Base-by-base conservation (phyloP, 1,140 invertebrate genomes). In the Propsilocerus akamusi region DNA sequence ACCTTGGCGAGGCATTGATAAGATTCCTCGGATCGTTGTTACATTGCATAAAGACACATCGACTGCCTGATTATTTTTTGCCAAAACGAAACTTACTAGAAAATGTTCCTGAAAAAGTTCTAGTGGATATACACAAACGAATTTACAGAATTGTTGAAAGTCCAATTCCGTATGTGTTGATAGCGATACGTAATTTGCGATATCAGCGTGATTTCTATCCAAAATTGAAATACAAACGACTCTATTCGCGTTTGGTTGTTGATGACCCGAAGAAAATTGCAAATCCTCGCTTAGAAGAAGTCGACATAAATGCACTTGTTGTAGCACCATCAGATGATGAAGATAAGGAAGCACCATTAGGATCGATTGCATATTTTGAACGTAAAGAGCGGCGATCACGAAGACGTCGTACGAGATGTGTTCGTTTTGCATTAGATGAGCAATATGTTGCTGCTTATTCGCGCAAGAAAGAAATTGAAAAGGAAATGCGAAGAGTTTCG, bases 61-160 rank as follows among this genome's bases (percentile, higher is more conserved):
- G 64, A 25, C 65, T 87, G 51, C 72, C 70, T 6, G 78, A 85
- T 58, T 88, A 81, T 59, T 87, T 87, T 58, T 71, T 86, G 23
- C 69, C 70, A 48, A 70, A 69, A 24, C 77, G 78, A 51, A 86
- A 88, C 66, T 65, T 86, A 22, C 77, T 86, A 51, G 75, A 78
- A 57, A 76, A 73, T 47, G 76, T 83, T 47, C 76, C 80, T 0
- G 70, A 69, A 47, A 72, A 76, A 5, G 68, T 79, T 28, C 54
- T 86, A 1, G 57, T 76, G 25, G 70, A 72, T 49, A 68, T 78
- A 11, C 80, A 83, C 58, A 73, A 74, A 54, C 71, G 75, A 37
- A 60, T 87, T 26, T 72, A 76, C 1, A 70, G 80, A 46, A 77
- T 86, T 25, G 64, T 75, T 3, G 78, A 81, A 50, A 74, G 81